A percentile compares a stretch with the other conserved stretches of the same genome.
These are phyloP conservation scores for Hoplias malabaricus DNA, from an alignment of 2,113 vertebrate genomes.

Conservation along the genomic window DNA sequence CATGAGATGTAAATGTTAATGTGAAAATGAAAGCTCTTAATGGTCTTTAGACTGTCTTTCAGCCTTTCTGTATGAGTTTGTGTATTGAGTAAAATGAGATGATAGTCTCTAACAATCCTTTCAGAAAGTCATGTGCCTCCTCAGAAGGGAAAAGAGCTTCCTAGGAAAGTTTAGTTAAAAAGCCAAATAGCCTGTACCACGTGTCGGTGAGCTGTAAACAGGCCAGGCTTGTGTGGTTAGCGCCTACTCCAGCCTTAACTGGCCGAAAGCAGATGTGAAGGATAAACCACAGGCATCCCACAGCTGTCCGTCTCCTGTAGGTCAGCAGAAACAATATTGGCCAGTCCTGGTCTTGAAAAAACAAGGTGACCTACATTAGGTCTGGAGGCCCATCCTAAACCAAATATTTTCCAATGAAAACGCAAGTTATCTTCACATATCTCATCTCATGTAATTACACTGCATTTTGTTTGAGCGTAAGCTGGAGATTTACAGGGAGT, in stretches of 20 bases:
- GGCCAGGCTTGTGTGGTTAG: constrained; percentile 58
- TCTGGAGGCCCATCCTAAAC: constrained; percentile 25
- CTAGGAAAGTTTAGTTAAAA: constrained; percentile 46
- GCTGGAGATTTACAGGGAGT: no score
- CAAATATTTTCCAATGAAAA: neutral
- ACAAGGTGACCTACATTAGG: constrained; percentile 29
- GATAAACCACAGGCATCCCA: constrained; percentile 56
- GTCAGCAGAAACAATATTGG: constrained; percentile 62
- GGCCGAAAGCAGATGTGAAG: constrained; percentile 55
- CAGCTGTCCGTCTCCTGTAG: constrained; percentile 61
- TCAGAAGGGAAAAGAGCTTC: constrained; percentile 26
- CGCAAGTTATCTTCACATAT: no score
- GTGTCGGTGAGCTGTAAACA: constrained; percentile 59
- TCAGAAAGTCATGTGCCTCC: neutral
- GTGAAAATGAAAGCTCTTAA: no score
- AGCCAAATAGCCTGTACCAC: constrained; percentile 56
- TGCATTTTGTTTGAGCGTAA: no score
- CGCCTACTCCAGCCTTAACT: constrained; percentile 54
- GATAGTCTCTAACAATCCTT: no score
- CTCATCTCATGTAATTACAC: no score
- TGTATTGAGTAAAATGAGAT: no score
- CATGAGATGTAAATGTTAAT: no score
- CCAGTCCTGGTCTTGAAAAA: constrained; percentile 38
- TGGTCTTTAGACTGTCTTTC: no score
- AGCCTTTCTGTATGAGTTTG: neutral